These are phyloP conservation scores for Mimachlamys varia DNA, from an alignment of 2,888 invertebrate species.

Conservation along the genomic window DNA sequence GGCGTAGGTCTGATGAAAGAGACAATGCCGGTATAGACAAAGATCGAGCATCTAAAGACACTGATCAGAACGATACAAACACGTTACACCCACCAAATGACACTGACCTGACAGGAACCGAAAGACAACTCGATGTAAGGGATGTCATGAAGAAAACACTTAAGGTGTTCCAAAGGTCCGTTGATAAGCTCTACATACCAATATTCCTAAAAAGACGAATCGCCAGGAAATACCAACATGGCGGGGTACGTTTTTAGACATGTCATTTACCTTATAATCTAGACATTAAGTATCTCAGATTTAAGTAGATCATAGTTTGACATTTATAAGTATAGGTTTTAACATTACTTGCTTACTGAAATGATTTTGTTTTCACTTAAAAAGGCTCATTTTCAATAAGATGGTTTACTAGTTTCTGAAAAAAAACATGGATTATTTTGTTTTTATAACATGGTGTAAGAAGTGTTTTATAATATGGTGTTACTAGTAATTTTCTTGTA, in stretches of 20 bases:
- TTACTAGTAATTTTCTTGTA: too few species aligned
- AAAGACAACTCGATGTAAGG: neutral
- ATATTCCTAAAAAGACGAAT: neutral
- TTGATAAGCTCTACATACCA: slow-evolving; percentile 12
- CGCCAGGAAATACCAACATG: neutral
- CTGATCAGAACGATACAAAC: neutral
- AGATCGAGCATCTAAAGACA: neutral
- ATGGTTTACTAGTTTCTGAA: too few species aligned
- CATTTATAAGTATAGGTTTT: too few species aligned
- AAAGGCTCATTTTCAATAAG: too few species aligned
- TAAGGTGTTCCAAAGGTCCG: neutral
- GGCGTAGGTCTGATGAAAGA: neutral
- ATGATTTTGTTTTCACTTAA: too few species aligned
- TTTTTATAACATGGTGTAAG: too few species aligned
- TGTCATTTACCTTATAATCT: too few species aligned
- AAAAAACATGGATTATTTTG: too few species aligned
- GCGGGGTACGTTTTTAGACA: neutral
- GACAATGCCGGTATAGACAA: neutral
- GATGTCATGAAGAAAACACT: neutral
- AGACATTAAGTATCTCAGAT: too few species aligned
- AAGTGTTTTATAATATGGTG: too few species aligned
- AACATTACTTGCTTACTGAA: too few species aligned
- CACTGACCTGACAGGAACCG: neutral
- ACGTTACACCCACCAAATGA: neutral
- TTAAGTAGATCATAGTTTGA: too few species aligned